Percentiles rank a stretch among this genome's conserved stretches.
Conservation (phyloP, 2,888 invertebrate genomes). For the Microctonus brassicae region DNA sequence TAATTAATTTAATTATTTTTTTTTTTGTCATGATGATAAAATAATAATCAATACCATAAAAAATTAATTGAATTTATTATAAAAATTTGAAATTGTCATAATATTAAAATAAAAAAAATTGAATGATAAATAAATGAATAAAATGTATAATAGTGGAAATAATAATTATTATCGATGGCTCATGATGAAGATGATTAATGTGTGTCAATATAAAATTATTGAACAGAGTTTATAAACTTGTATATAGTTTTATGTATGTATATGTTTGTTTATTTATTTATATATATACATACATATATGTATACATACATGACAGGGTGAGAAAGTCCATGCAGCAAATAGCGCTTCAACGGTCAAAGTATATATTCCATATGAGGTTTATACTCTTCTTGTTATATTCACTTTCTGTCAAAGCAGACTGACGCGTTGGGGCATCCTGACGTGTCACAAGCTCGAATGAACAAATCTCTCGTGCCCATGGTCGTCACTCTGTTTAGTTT, state of each 20-base stretch:
- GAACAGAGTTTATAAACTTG: not conserved
- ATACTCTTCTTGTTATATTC: not conserved
- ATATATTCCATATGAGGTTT: not conserved
- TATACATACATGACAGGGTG: too few species aligned
- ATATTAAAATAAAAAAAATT: too few species aligned
- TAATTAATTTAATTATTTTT: too few species aligned
- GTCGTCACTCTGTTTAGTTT: not conserved
- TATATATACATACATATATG: too few species aligned
- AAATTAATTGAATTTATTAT: too few species aligned
- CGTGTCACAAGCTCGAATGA: constrained; percentile 57
- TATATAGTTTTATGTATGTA: not conserved
- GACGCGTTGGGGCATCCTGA: constrained; percentile 42
- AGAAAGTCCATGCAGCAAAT: not conserved
- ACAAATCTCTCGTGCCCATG: constrained; percentile 43
- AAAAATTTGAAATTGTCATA: too few species aligned
- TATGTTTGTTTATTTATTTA: too few species aligned
- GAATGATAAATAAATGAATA: too few species aligned
- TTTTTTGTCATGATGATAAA: too few species aligned
- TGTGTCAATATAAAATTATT: not conserved
- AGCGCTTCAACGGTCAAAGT: not conserved
- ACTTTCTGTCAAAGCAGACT: constrained; percentile 31
- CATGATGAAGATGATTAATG: not conserved
- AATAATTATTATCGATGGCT: too few species aligned
- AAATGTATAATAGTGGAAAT: too few species aligned
- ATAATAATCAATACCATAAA: too few species aligned